A percentile compares a stretch with the other conserved stretches of the same genome.
Evolutionary conservation across 2,888 invertebrate species (phyloP).

Genomic region (Amphiduros pacificus): DNA sequence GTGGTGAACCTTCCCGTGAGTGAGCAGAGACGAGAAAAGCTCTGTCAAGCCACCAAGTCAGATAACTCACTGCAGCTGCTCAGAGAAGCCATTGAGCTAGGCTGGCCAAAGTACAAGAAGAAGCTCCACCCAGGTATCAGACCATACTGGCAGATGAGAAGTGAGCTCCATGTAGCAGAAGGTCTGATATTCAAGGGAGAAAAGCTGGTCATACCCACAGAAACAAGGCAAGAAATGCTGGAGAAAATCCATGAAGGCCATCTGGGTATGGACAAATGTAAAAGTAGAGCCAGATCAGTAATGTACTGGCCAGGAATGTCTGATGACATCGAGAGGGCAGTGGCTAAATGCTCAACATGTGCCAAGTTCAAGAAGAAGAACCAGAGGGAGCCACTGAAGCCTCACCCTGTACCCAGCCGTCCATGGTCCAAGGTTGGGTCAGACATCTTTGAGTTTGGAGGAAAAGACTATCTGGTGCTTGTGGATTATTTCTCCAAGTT

Average conservation of each 20-base stretch:
- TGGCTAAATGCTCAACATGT: constrained; percentile 1
- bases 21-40: neutral
- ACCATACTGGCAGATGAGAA: neutral
- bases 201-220: constrained; percentile 12
- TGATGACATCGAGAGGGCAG: neutral
- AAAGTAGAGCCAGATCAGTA: constrained; percentile 8
- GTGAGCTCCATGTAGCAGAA: constrained; percentile 7
- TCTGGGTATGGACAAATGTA: constrained; percentile 8
- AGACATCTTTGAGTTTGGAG: constrained; percentile 22
- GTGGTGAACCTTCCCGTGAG: neutral
- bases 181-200: constrained; percentile 16
- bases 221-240: constrained; percentile 14
- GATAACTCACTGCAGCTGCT: constrained; percentile 1
- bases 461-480: constrained; percentile 25
- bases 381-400: constrained; percentile 19
- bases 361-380: constrained; percentile 1
- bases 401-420: constrained; percentile 17
- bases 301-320: constrained; percentile 17
- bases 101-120: constrained; percentile 10
- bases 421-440: constrained; percentile 29
- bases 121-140: neutral
- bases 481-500: constrained; percentile 34
- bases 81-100: neutral
- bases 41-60: neutral
- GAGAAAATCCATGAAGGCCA: constrained; percentile 13